phyloP scores from a whole-genome alignment of 2,113 vertebrate species.

The Tetrax tetrax region DNA sequence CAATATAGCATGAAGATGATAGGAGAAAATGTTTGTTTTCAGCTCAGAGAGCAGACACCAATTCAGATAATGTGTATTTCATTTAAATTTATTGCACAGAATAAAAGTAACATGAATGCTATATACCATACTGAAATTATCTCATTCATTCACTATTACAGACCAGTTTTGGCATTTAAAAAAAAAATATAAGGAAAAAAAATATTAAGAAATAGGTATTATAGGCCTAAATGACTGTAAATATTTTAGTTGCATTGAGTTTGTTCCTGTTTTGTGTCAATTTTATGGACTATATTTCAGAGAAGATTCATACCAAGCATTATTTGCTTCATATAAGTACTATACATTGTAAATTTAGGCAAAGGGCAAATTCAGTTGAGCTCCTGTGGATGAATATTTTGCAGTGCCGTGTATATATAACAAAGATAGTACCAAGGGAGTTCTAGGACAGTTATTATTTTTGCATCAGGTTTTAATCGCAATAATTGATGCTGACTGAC shows the following conservation, averaged over 20 bases:
- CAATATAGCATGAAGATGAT: not conserved
- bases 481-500: not conserved
- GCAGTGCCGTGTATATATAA: not conserved
- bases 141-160: not conserved
- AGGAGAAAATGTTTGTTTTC: not conserved
- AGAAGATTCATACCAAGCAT: not conserved
- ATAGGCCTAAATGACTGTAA: not conserved
- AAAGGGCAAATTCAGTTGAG: not conserved
- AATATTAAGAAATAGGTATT: not conserved
- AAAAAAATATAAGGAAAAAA: not conserved
- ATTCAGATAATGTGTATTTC: conserved; percentile 10
- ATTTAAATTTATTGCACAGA: conserved; percentile 29
- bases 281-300: conserved; percentile 20
- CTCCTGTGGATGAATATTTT: not conserved
- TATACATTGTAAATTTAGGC: not conserved
- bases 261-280: not conserved
- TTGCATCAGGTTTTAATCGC: not conserved
- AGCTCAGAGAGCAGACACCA: not conserved
- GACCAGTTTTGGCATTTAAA: not conserved
- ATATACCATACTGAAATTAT: not conserved
- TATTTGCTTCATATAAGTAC: not conserved
- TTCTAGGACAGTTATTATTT: not conserved
- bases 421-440: not conserved
- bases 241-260: not conserved
- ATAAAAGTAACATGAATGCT: not conserved